These are phyloP conservation scores for Cephus rjabovi DNA, from an alignment of 2,888 invertebrate genomes.

Conservation along the genomic window DNA sequence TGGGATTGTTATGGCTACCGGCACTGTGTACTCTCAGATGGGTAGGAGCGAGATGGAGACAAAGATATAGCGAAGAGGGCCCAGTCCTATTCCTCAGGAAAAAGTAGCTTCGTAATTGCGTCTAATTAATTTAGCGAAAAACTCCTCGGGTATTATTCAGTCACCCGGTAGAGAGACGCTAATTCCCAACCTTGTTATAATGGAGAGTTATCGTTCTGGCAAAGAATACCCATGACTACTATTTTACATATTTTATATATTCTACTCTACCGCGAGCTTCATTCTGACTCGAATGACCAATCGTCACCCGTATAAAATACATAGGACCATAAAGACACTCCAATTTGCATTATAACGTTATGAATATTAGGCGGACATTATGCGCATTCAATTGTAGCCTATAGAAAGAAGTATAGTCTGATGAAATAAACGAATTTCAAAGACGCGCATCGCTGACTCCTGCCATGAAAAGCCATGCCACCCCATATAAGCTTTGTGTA, in stretches of 20 bases:
- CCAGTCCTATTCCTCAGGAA: slow-evolving; percentile 33
- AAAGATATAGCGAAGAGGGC: slow-evolving; percentile 7
- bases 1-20: slow-evolving; percentile 24
- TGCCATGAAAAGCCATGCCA: slow-evolving; percentile 9
- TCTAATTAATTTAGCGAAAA: slow-evolving; percentile 65
- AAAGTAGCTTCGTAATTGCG: slow-evolving; percentile 52
- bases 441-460: slow-evolving; percentile 11
- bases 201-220: background rate
- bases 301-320: background rate
- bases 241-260: background rate
- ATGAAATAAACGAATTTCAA: slow-evolving; percentile 27
- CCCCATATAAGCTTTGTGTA: background rate
- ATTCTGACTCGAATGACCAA: background rate
- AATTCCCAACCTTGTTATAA: background rate
- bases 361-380: background rate
- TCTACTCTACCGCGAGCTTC: background rate
- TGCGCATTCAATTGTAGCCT: background rate
- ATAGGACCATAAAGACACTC: background rate
- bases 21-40: slow-evolving; percentile 24
- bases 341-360: background rate
- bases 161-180: slow-evolving; percentile 4
- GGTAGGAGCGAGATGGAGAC: slow-evolving; percentile 10
- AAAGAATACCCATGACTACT: background rate
- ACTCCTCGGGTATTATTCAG: slow-evolving; percentile 48
- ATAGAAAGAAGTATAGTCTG: slow-evolving; percentile 15